Base-by-base conservation (phyloP, 2,113 vertebrate genomes). In the Antennarius striatus region DNA sequence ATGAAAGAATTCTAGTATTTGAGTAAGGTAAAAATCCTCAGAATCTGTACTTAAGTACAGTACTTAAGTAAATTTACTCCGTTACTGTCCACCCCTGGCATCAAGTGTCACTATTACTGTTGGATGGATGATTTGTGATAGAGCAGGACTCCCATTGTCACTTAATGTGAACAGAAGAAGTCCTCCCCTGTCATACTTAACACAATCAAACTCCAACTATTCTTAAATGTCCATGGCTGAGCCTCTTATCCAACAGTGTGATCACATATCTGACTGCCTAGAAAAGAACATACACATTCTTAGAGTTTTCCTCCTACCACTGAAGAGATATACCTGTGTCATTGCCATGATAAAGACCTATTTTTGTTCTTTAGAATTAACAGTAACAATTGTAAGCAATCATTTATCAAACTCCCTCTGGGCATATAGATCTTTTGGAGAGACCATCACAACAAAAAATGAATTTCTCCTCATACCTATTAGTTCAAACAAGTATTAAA, bases 401-500 rank as follows among this genome's bases (percentile, higher is more conserved):
- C 32, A 56, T 40, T 60, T 61, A 48, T 69, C 42, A 64, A 49
- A 46, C 46, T 56, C 62, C 50, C 52, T 61, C 45, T 11, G 30
- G 51, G 12, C 16, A 52, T 53, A 74, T 79, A 60, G 30, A 77
- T 79, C 73, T 79, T 67, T 62, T 46, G 69, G 49, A 58, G 67
- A 60, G 45, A 67, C 78, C 59, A 75, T 77, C 75, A 75, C 1
- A n/a, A 15, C 16, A 50, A 47, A 71, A 75, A 76, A 71, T 48
- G 29, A 48, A 77, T 77, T 66, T 65, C 68, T 65, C 53, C 47
- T 75, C 36, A 14, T 43, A 71, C 56, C 28, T 43, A 69, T 49
- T 39, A 32, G 29, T 51, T 58, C 42, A 75, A 66, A 69, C 45
- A 72, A 75, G 67, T 72, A 82, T 70, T 48, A 68, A 87, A 86